A percentile compares a stretch with the other conserved stretches of the same genome.
These are phyloP conservation scores for Leptinotarsa undecemlineata DNA, from an alignment of 1,140 invertebrate genomes.

Conservation along the genomic window DNA sequence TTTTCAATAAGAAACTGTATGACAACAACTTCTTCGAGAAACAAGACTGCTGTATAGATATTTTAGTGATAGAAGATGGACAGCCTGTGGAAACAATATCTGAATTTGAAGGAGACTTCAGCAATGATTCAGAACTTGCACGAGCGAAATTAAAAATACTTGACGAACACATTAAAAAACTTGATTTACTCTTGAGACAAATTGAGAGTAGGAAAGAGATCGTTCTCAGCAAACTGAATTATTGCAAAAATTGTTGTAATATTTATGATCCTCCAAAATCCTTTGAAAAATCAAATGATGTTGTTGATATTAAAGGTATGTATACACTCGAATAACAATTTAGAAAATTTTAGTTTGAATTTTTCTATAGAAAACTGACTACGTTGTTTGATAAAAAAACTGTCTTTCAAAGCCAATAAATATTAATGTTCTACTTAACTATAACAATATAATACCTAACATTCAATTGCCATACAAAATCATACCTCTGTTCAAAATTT, in stretches of 20 bases:
- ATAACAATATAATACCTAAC: too few relatives aligned
- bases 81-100: neutral
- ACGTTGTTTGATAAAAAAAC: too few relatives aligned
- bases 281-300: too few relatives aligned
- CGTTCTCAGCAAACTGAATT: constrained; percentile 11
- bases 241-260: constrained; percentile 31
- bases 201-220: constrained; percentile 15
- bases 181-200: neutral
- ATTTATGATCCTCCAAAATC: neutral
- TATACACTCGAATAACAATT: neutral
- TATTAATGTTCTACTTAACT: too few relatives aligned
- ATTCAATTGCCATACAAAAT: too few relatives aligned
- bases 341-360: too few relatives aligned
- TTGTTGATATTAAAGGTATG: neutral
- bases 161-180: constrained; percentile 15
- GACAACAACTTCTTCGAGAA: constrained; percentile 33
- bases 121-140: neutral
- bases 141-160: constrained; percentile 25
- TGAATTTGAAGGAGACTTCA: neutral
- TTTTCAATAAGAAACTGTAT: constrained; percentile 45
- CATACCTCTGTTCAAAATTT: too few relatives aligned
- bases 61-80: constrained; percentile 12
- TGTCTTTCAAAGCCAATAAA: too few relatives aligned
- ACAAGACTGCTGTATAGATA: constrained; percentile 41
- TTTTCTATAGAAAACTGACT: too few relatives aligned